Base-by-base conservation (phyloP, 2,113 vertebrate species). In the Thalassoma bifasciatum region DNA sequence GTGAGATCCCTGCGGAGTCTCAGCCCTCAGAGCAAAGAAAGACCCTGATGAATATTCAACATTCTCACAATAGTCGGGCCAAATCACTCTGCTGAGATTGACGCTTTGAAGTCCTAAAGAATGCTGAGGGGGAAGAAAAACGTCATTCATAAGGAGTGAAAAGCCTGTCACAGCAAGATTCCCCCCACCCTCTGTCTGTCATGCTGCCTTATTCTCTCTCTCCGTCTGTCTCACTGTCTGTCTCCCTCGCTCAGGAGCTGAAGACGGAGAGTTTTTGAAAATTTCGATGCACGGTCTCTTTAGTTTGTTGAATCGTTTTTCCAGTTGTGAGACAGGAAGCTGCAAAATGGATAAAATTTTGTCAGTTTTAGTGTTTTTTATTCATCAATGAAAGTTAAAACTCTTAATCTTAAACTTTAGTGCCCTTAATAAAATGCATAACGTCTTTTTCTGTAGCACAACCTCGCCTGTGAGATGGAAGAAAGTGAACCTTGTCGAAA, bases 21-120 rank as follows among this genome's bases (percentile, higher is more conserved):
- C 70, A 26, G 62, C 44, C 57, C 54, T 68, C 21, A 38, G 54
- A 59, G 42, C 66, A 71, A 79, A 79, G 78, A 85, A 77, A 81
- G 36, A 70, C 51, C 74, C 75, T 83, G 79, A 92, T 94, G 90
- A 92, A 93, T 93, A 93, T 93, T 90, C 87, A 92, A 82, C 72
- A 75, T 60, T 65, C 58, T 50, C 86, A 92, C 90, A 91, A 91
- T 81, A 64, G 64, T 26, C 58, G 14, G 62, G 60, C 67, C 61
- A 63, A 72, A 71, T 70, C 78, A 81, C 78, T 84, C 59, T 30
- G 72, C 75, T 82, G 72, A 83, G 82, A 87, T 60, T 72, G 79
- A 84, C 13, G 73, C 88, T 93, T 91, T 94, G 87, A 93, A 91
- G 89, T 90, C 56, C 23, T 37, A 37, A 68, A 85, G 81, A 89